A percentile compares a stretch with the other conserved stretches of the same genome.
Evolutionary conservation across 2,888 invertebrate genomes (phyloP).

Genomic region (Perizoma affinitatum): DNA sequence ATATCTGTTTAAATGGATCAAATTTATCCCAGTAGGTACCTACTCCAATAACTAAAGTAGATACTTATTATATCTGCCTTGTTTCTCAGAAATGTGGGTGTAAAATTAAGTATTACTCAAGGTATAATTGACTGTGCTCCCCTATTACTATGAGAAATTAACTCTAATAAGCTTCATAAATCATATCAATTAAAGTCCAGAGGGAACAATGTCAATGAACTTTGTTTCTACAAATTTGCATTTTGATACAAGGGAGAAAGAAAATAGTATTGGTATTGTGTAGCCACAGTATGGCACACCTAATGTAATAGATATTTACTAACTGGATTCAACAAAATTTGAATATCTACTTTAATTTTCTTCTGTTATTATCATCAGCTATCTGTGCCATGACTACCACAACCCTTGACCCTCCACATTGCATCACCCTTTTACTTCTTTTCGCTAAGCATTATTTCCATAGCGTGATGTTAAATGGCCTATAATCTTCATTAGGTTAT

Average conservation of each 20-base stretch:
- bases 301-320: background rate
- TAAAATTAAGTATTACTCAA: constrained; percentile 34
- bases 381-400: too few species aligned
- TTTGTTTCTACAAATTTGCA: constrained; percentile 30
- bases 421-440: too few species aligned
- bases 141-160: constrained; percentile 44
- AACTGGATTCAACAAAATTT: background rate
- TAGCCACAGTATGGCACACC: too few species aligned
- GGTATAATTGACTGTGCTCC: constrained; percentile 32
- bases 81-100: constrained; percentile 28
- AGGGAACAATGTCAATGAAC: constrained; percentile 70
- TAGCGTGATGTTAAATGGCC: too few species aligned
- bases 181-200: constrained; percentile 56
- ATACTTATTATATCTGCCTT: constrained; percentile 22
- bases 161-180: constrained; percentile 56
- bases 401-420: too few species aligned
- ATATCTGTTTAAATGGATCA: constrained; percentile 32
- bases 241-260: constrained; percentile 4
- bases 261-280: too few species aligned
- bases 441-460: too few species aligned
- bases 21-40: constrained; percentile 15
- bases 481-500: too few species aligned
- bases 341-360: too few species aligned
- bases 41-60: constrained; percentile 5
- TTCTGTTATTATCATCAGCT: too few species aligned